A percentile compares a stretch with the other conserved stretches of the same genome.
phyloP scores from a whole-genome alignment of 2,113 vertebrate genomes.

The Ranitomeya imitator region DNA sequence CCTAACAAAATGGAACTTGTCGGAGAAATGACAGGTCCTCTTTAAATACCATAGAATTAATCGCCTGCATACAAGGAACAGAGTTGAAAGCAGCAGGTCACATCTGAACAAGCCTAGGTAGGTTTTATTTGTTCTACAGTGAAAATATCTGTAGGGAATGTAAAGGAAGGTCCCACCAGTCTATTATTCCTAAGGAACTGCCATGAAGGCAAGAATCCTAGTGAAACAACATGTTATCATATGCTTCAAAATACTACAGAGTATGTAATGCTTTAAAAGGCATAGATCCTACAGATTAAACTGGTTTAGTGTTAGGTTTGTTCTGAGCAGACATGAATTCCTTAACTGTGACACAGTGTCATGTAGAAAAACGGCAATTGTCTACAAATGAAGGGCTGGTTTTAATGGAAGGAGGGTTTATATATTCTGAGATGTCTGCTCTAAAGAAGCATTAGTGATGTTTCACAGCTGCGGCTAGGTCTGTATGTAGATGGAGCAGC shows the following conservation, averaged over 20 bases:
- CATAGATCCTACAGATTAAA: constrained; percentile 46
- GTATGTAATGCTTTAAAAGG: constrained; percentile 39
- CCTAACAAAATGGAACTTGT: background rate
- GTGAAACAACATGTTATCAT: constrained; percentile 25
- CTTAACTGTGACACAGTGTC: constrained; percentile 15
- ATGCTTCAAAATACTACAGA: background rate
- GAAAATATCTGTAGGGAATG: constrained; percentile 4
- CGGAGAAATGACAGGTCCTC: constrained; percentile 15
- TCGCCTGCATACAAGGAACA: background rate
- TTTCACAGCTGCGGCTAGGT: background rate
- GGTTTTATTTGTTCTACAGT: constrained; percentile 13
- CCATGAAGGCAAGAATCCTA: background rate
- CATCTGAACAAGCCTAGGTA: constrained; percentile 31
- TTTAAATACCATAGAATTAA: background rate
- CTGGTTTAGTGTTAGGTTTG: constrained; percentile 20
- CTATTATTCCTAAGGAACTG: background rate
- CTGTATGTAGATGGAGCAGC: background rate
- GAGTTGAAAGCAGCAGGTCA: constrained; percentile 13
- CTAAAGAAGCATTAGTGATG: background rate
- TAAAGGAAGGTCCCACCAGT: background rate
- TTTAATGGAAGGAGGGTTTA: background rate
- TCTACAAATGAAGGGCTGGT: constrained; percentile 24
- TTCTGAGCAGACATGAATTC: constrained; percentile 32
- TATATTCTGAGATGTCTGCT: background rate
- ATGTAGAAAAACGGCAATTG: constrained; percentile 15